Evolutionary conservation across 2,888 invertebrate species (phyloP).

Genomic region (Eurois occulta): DNA sequence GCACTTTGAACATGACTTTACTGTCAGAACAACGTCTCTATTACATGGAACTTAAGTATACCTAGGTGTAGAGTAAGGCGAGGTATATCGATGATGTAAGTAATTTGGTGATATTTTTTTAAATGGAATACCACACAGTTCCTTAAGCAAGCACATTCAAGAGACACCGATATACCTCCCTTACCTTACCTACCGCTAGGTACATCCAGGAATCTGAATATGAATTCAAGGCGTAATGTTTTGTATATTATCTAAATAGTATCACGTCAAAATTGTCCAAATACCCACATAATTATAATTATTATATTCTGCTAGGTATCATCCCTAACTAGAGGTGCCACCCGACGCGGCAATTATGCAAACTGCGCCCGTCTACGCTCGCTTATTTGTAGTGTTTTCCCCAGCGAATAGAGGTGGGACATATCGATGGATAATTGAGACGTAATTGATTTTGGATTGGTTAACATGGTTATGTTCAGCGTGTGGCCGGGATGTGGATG

Average conservation of each 20-base stretch:
- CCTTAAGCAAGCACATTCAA: too few species aligned
- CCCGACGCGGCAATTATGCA: constrained; percentile 81
- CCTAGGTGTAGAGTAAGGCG: too few species aligned
- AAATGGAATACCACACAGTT: too few species aligned
- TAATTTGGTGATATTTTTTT: too few species aligned
- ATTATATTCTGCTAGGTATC: constrained; percentile 39
- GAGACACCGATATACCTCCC: too few species aligned
- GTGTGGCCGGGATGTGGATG: constrained; percentile 26
- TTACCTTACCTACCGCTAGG: too few species aligned
- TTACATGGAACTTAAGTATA: too few species aligned
- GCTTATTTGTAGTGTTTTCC: constrained; percentile 81
- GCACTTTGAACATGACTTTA: too few species aligned
- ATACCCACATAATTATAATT: constrained; percentile 17
- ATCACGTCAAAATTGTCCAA: constrained; percentile 30
- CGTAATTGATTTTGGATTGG: constrained; percentile 65
- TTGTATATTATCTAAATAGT: neutral
- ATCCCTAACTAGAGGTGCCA: constrained; percentile 65
- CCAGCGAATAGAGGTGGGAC: constrained; percentile 68
- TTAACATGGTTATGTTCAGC: constrained; percentile 35
- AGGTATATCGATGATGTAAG: too few species aligned
- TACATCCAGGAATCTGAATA: neutral
- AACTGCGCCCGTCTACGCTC: constrained; percentile 77
- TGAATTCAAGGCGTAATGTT: neutral
- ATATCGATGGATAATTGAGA: constrained; percentile 65
- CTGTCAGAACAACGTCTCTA: too few species aligned